Base-by-base conservation (phyloP, 2,888 invertebrate genomes). In the Nephrotoma flavescens region DNA sequence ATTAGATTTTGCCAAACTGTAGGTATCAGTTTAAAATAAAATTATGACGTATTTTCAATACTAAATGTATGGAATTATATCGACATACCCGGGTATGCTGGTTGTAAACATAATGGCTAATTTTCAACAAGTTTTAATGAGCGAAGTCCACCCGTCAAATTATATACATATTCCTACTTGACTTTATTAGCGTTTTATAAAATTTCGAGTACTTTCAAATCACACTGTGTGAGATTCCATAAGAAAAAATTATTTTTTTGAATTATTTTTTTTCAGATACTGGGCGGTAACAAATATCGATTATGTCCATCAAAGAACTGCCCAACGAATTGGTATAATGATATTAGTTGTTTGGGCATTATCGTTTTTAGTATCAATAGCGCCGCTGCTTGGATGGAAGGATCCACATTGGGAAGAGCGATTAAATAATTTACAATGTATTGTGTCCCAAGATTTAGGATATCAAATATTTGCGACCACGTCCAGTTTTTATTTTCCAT, bases 381-480 rank as follows among this genome's bases (percentile, higher is more conserved):
- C 97, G 11, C 97, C 98, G 0, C 92, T 97, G 86, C 93, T 97
- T 87, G 97, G 96, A 31, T 97, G 96, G 96, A 96, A 96, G 90
- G 93, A 93, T 89, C 92, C 93, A 86, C 93, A 93, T 88, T 93
- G 93, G 93, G 91, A 92, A 88, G 91, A 92, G 52, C 92, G 93
- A 87, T 92, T 93, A 71, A 93, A 94, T 52, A 94, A 95, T 89
- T 93, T 94, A 89, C 93, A 94, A 89, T 96, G 96, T 90, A 93
- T 96, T 87, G 96, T 98, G 89, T 97, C 96, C 89, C 97, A 97
- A 90, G 96, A 97, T 89, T 93, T 96, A 88, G 94, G 95, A 88
- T 95, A 95, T 90, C 96, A 97, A 92, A 95, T 97, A 90, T 97
- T 97, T 90, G 97, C 97, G 45, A 98, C 97, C 0, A 95, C 96